Conservation (phyloP, 2,797 vertebrate species). For the Propithecus perrieri region DNA sequence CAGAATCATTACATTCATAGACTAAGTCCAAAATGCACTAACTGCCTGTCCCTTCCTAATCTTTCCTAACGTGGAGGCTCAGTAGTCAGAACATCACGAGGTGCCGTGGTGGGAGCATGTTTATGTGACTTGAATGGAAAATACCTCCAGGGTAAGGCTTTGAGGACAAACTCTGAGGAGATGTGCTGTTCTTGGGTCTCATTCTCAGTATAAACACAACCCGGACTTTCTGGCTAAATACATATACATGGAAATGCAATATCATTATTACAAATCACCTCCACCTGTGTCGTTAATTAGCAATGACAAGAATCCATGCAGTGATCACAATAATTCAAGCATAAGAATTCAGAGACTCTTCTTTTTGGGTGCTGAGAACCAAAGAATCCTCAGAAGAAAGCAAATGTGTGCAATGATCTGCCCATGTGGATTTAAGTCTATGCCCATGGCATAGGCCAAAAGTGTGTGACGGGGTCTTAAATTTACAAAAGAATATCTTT, state of each 20-base stretch:
- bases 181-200: not conserved
- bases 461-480: not conserved
- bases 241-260: not conserved
- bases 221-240: constrained; percentile 37
- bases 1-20: constrained; percentile 18
- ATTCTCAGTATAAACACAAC: constrained; percentile 30
- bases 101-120: not conserved
- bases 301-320: not conserved
- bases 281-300: not conserved
- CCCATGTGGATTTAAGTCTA: not conserved
- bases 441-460: not conserved
- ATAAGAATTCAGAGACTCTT: not conserved
- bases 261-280: not conserved
- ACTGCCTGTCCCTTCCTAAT: not conserved
- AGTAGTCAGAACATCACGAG: not conserved
- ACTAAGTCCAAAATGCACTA: not conserved
- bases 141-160: not conserved
- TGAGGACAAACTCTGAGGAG: constrained; percentile 16
- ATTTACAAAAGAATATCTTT: not conserved
- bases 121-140: constrained; percentile 25
- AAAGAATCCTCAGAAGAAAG: not conserved
- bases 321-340: not conserved
- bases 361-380: not conserved
- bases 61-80: fast-evolving
- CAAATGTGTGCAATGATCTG: not conserved